These are phyloP conservation scores for Mamestra brassicae DNA, from an alignment of 2,888 invertebrate species.

Conservation along the genomic window DNA sequence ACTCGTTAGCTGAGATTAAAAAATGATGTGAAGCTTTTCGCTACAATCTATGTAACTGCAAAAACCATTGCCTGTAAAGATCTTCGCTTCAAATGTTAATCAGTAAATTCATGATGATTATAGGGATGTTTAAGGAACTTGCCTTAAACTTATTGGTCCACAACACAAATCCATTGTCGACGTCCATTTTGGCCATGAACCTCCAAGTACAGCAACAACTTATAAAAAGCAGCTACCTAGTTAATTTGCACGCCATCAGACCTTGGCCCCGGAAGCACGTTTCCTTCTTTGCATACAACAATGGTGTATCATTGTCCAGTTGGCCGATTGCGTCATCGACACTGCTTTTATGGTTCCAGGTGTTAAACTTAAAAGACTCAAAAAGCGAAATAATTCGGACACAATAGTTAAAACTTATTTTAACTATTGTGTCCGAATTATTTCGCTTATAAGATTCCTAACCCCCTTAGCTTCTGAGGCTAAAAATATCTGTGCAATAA, in stretches of 20 bases:
- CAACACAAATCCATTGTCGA: conserved; percentile 4
- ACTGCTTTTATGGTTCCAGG: conserved; percentile 34
- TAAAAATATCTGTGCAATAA: too few relatives aligned
- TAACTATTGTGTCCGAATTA: not conserved
- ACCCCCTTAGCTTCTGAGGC: too few relatives aligned
- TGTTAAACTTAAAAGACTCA: conserved; percentile 18
- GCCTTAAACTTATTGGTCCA: not conserved
- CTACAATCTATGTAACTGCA: not conserved
- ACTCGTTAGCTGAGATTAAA: conserved; percentile 6
- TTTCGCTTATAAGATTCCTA: not conserved
- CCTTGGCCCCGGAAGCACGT: conserved; percentile 76
- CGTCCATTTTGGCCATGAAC: conserved; percentile 27
- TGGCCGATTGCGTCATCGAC: conserved; percentile 64
- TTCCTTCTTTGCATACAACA: conserved; percentile 80
- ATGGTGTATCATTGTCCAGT: conserved; percentile 74
- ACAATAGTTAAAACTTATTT: too few relatives aligned
- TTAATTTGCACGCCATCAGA: conserved; percentile 69
- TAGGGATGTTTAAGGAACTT: not conserved
- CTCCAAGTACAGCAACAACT: conserved; percentile 24
- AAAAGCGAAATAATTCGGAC: too few relatives aligned
- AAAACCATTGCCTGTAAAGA: too few relatives aligned
- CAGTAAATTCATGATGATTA: not conserved
- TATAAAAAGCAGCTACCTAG: conserved; percentile 46
- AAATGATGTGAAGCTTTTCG: not conserved
- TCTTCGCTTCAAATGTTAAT: not conserved